These are phyloP conservation scores for Xiphophorus hellerii DNA, from an alignment of 2,113 vertebrate genomes.

Conservation along the genomic window DNA sequence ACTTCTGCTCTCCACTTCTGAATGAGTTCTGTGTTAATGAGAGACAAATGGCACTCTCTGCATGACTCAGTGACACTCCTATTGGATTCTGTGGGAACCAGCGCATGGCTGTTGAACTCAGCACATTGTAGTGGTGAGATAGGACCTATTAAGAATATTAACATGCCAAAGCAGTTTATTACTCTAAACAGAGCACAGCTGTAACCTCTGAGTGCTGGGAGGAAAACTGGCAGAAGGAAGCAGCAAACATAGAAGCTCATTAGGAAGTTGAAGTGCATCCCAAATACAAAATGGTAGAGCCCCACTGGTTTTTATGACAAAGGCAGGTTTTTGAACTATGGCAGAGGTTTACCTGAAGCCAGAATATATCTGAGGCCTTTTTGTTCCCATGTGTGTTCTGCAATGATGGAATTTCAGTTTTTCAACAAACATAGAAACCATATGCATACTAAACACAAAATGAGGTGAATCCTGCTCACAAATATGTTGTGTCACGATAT, in stretches of 20 bases:
- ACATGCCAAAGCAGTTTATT: slow-evolving; percentile 31
- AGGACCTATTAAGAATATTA: slow-evolving; percentile 24
- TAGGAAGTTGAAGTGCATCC: slow-evolving; percentile 7
- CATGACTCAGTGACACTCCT: slow-evolving; percentile 31
- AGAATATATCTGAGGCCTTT: not conserved
- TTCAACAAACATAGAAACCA: not conserved
- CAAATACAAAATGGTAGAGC: slow-evolving; percentile 11
- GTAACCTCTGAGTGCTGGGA: slow-evolving; percentile 32
- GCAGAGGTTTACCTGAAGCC: slow-evolving; percentile 6
- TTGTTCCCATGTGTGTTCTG: not conserved
- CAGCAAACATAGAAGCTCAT: slow-evolving; percentile 19
- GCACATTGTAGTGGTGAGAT: slow-evolving; percentile 51
- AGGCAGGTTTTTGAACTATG: not conserved
- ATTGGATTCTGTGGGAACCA: slow-evolving; percentile 20
- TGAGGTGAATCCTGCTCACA: not conserved
- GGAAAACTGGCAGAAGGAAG: slow-evolving; percentile 32
- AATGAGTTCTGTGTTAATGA: slow-evolving; percentile 30
- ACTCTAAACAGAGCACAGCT: slow-evolving; percentile 33
- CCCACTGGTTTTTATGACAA: slow-evolving; percentile 1
- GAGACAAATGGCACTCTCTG: slow-evolving; percentile 31
- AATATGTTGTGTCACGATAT: no score
- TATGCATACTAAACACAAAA: slow-evolving; percentile 1
- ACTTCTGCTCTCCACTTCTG: slow-evolving; percentile 45
- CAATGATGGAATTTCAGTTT: slow-evolving; percentile 5
- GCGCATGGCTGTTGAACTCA: slow-evolving; percentile 49